Conservation (phyloP, 2,797 vertebrate genomes). For the Epinephelus coioides region DNA sequence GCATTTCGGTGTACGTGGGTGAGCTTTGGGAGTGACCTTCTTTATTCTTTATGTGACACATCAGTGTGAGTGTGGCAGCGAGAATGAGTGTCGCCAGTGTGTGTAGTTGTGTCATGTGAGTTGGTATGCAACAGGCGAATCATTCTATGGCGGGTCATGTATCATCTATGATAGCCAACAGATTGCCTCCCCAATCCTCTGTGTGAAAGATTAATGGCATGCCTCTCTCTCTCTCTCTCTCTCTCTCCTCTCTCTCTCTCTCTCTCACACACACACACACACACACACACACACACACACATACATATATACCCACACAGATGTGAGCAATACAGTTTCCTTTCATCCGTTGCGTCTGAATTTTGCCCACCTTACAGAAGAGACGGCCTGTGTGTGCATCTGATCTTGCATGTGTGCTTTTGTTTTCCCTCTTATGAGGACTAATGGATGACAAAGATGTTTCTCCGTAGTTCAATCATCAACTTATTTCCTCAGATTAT, state of each 20-base stretch:
- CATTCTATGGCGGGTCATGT: slow-evolving; percentile 76
- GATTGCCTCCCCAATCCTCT: slow-evolving; percentile 79
- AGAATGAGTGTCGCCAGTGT: slow-evolving; percentile 2
- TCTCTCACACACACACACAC: slow-evolving; percentile 18
- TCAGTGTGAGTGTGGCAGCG: slow-evolving; percentile 6
- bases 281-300: slow-evolving; percentile 22
- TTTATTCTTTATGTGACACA: slow-evolving; percentile 40
- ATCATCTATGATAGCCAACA: slow-evolving; percentile 84
- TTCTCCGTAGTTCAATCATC: neutral
- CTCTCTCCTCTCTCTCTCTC: neutral
- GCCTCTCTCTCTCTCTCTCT: slow-evolving; percentile 23
- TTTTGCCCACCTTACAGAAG: slow-evolving; percentile 39
- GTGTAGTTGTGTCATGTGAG: slow-evolving; percentile 27
- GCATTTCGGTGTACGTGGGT: slow-evolving; percentile 4
- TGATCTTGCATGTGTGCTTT: slow-evolving; percentile 4
- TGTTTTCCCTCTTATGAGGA: slow-evolving; percentile 2
- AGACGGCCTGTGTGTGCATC: neutral
- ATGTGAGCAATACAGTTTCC: slow-evolving; percentile 21
- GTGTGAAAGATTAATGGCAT: slow-evolving; percentile 83
- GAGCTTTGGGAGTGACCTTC: slow-evolving; percentile 28
- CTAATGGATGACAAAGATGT: slow-evolving; percentile 17
- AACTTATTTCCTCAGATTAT: slow-evolving; percentile 1
- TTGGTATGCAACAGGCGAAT: slow-evolving; percentile 81
- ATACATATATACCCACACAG: slow-evolving; percentile 25
- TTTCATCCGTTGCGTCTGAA: slow-evolving; percentile 38